Evolutionary conservation across 1,140 invertebrate species (phyloP), one percentile per base, ranked within the genome.

Genomic region (Drosophila sucinea): DNA sequence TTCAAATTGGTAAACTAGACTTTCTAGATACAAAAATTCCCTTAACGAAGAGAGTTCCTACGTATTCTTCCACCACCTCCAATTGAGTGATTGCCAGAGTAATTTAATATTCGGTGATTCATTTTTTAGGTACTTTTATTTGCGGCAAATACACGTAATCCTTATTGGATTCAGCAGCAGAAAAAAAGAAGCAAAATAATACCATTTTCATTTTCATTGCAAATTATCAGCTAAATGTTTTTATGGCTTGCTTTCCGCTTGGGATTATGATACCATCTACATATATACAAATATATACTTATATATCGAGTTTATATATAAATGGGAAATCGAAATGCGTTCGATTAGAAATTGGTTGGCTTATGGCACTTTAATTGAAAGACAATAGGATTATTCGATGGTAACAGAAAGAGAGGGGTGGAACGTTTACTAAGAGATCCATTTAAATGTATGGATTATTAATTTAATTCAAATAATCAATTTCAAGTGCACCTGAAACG

Each of bases 161-260:
- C 68, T 35, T 41, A 54, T 55, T 65, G 67, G 58, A 40, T 63
- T 56, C 35, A 33, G 57, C 10, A 35, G 41, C 17, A 17, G 4
- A 47, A 7, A 25, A 25, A 27, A 58, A 17, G 30, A 55, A 17
- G 25, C 60, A 30, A 29, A 55, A 41, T 41, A 47, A 60, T 64
- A 55, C 67, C 60, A 70, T 73, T 82, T 69, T 87, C 82, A 83
- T 86, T 70, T 86, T 86, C 63, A 87, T 79, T 76, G 83, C 82
- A 69, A 82, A 86, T 86, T 86, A 87, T 86, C 54, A 63, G 79
- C 66, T 79, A 73, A 87, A 77, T 69, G 81, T 67, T 76, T 87
- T 86, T 87, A 86, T 73, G 69, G 73, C 75, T 65, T 62, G 72
- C 57, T 71, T 70, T 67, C 57, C 60, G 7, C 7, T 51, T 25